A percentile compares a stretch with the other conserved stretches of the same genome.
Conservation (phyloP, 2,113 vertebrate species). For the Dryoscopus gambensis region DNA sequence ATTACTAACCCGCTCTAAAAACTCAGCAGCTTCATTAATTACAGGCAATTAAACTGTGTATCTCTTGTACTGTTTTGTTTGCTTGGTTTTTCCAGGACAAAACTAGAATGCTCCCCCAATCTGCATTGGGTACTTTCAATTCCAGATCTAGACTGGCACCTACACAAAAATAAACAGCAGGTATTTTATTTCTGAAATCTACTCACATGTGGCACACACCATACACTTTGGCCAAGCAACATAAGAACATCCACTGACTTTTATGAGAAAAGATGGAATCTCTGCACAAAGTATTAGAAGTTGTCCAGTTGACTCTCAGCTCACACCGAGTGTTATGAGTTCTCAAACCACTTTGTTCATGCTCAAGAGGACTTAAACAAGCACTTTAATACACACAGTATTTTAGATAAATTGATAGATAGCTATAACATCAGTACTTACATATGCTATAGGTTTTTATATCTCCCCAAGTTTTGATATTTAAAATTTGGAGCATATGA, state of each 20-base stretch:
- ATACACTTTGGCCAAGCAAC: neutral
- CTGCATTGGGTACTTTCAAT: neutral
- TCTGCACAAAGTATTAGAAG: neutral
- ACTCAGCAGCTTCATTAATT: neutral
- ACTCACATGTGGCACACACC: neutral
- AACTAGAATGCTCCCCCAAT: neutral
- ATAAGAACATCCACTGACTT: neutral
- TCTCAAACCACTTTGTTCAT: neutral
- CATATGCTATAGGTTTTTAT: neutral
- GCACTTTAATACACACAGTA: neutral
- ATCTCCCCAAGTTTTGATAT: neutral
- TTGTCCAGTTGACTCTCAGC: neutral
- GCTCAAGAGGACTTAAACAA: neutral
- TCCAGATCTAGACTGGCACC: neutral
- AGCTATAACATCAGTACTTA: neutral
- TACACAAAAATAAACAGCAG: neutral
- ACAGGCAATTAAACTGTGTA: neutral
- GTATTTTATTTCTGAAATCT: neutral
- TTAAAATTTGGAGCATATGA: neutral
- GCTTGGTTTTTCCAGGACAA: neutral
- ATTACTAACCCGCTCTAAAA: neutral
- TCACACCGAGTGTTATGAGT: neutral
- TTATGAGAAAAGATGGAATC: neutral
- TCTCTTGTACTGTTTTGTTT: neutral
- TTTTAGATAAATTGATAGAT: neutral